Conservation (phyloP, 2,113 vertebrate genomes). For the Bagarius yarrelli region DNA sequence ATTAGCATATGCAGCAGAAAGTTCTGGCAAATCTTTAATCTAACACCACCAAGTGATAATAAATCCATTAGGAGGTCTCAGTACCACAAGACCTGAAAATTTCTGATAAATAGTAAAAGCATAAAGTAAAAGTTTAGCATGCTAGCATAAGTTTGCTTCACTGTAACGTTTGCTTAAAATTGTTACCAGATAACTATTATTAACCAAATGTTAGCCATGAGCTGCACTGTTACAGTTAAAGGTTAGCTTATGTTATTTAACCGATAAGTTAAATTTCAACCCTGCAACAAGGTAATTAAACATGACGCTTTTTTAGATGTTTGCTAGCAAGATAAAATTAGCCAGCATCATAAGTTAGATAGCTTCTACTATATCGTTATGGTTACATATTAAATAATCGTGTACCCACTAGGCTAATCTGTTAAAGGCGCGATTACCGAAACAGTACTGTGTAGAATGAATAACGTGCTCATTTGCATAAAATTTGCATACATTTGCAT, state of each 20-base stretch:
- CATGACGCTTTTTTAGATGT: background rate
- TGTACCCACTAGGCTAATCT: background rate
- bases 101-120: background rate
- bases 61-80: background rate
- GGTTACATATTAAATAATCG: background rate
- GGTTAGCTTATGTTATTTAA: background rate
- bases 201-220: background rate
- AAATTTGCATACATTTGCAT: constrained; percentile 22
- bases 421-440: background rate
- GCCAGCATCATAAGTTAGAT: background rate
- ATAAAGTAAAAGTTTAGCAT: background rate
- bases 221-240: background rate
- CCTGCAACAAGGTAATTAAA: background rate
- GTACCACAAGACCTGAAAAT: no score
- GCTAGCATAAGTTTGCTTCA: background rate
- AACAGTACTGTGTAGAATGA: background rate
- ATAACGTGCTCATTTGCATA: background rate
- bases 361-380: background rate
- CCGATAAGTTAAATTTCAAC: background rate
- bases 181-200: background rate
- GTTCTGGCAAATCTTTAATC: background rate
- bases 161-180: background rate
- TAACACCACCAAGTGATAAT: background rate
- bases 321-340: background rate
- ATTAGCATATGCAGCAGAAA: background rate